Evolutionary conservation across 2,888 invertebrate species (phyloP).

Genomic region (Chrysolina americana): DNA sequence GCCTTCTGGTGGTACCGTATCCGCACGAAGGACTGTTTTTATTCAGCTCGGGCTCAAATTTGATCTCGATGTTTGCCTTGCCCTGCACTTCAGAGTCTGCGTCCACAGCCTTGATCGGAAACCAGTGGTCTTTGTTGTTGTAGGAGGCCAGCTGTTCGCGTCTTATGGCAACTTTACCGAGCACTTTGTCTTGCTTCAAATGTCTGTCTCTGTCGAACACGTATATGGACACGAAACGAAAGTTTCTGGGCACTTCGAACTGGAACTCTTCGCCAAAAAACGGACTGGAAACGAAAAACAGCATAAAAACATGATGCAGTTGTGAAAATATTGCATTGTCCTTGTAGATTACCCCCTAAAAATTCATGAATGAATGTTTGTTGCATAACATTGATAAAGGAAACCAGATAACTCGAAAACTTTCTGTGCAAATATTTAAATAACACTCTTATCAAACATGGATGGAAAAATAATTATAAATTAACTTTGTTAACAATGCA

Average conservation of each 20-base stretch:
- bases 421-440: slow-evolving; percentile 29
- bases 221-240: slow-evolving; percentile 90
- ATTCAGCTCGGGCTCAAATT: slow-evolving; percentile 74
- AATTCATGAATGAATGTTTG: slow-evolving; percentile 31
- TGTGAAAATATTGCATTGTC: neutral
- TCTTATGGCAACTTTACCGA: slow-evolving; percentile 90
- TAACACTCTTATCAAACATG: slow-evolving; percentile 27
- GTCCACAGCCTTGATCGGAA: slow-evolving; percentile 87
- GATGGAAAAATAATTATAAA: neutral
- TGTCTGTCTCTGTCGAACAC: slow-evolving; percentile 90
- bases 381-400: slow-evolving; percentile 38
- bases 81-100: slow-evolving; percentile 93
- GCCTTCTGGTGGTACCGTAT: slow-evolving; percentile 63
- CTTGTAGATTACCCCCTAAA: slow-evolving; percentile 16
- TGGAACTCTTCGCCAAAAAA: slow-evolving; percentile 95
- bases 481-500: slow-evolving; percentile 4
- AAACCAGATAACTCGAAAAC: slow-evolving; percentile 14
- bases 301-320: neutral
- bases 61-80: slow-evolving; percentile 88
- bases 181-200: slow-evolving; percentile 86
- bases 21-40: slow-evolving; percentile 69
- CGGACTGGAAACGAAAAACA: slow-evolving; percentile 75
- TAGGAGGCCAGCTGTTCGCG: slow-evolving; percentile 89
- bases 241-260: slow-evolving; percentile 91
- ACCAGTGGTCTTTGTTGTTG: slow-evolving; percentile 95